A percentile compares a stretch with the other conserved stretches of the same genome.
Conservation (phyloP, 2,113 vertebrate genomes). For the Sylvicapra grimmia region DNA sequence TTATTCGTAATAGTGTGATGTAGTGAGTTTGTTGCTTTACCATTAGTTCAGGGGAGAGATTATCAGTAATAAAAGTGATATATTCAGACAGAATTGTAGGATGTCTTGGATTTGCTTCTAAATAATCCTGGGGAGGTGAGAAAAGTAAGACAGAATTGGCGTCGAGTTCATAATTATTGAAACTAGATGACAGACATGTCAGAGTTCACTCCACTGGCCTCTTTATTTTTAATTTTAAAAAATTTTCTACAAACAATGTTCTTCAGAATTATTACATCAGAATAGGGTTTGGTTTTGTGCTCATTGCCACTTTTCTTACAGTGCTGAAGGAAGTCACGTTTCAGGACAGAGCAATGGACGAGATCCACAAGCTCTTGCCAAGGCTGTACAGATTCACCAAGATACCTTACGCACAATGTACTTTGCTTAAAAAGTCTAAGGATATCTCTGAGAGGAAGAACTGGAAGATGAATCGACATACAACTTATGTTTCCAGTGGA, state of each 20-base stretch:
- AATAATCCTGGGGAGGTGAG: not conserved
- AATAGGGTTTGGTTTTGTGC: conserved; percentile 39
- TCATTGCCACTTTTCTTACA: conserved; percentile 70
- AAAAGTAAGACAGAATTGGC: conserved; percentile 11
- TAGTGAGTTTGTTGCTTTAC: conserved; percentile 20
- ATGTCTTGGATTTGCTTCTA: conserved; percentile 6
- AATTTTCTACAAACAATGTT: conserved; percentile 5
- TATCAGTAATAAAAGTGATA: not conserved
- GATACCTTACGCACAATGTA: conserved; percentile 99
- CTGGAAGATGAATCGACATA: conserved; percentile 76
- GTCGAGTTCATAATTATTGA: not conserved
- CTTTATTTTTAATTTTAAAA: not conserved
- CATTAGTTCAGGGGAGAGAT: not conserved
- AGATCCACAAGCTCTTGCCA: conserved; percentile 98
- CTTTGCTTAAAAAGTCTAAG: conserved; percentile 90
- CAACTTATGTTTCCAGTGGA: conserved; percentile 83
- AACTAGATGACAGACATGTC: not conserved
- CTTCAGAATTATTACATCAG: conserved; percentile 13
- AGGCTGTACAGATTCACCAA: conserved; percentile 99
- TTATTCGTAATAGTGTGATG: not conserved
- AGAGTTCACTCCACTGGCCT: not conserved
- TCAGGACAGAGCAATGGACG: conserved; percentile 99
- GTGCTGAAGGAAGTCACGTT: conserved; percentile 99
- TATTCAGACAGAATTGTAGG: not conserved
- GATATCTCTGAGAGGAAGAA: conserved; percentile 72